Conservation (phyloP, 2,113 vertebrate genomes). For the Chaetorhynchus papuensis region DNA sequence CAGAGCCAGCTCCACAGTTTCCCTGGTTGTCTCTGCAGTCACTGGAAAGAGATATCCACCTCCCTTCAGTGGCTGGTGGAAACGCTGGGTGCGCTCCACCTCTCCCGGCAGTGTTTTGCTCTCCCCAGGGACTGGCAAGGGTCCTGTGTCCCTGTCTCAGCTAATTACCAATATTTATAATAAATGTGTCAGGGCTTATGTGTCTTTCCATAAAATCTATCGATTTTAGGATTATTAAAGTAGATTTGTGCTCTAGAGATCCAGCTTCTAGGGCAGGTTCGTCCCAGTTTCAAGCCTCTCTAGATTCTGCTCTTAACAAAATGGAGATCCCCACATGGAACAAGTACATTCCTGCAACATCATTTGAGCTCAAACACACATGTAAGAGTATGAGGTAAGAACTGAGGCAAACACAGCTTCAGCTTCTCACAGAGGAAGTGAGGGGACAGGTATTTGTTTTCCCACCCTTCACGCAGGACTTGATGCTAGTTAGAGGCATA, state of each 20-base stretch:
- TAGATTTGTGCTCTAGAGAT: background rate
- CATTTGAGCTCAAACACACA: background rate
- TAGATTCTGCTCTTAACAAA: background rate
- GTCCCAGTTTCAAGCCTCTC: background rate
- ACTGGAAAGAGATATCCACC: too few relatives aligned
- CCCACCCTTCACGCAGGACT: background rate
- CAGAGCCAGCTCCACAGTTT: fast-evolving
- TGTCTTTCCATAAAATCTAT: background rate
- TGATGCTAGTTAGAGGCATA: background rate
- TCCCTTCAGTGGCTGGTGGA: fast-evolving
- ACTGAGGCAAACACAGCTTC: background rate
- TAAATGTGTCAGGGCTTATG: fast-evolving
- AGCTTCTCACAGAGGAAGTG: background rate
- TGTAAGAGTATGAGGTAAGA: background rate
- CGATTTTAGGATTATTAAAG: fast-evolving
- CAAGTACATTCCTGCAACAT: background rate
- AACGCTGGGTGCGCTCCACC: fast-evolving
- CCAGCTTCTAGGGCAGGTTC: fast-evolving
- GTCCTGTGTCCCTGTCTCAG: fast-evolving
- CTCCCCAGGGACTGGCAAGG: background rate
- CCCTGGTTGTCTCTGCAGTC: background rate
- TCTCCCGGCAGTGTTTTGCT: background rate
- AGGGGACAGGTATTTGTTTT: background rate
- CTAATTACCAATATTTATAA: fast-evolving
- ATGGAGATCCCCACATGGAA: fast-evolving